Evolutionary conservation across 2,797 vertebrate species (phyloP).

Genomic region (Simalia tracyae): DNA sequence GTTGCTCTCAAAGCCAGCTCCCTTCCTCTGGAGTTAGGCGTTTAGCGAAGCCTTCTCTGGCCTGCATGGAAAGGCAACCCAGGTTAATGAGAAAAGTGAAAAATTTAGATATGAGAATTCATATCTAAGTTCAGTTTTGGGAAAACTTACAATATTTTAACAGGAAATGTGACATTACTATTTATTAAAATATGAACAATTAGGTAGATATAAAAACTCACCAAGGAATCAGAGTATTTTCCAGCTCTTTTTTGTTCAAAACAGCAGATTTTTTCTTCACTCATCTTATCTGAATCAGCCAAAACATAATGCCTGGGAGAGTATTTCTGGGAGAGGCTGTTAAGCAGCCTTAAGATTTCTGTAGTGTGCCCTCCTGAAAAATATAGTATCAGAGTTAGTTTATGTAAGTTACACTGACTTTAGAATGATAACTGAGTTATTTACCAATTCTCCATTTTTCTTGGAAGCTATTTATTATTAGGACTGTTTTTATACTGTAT

Average conservation of each 20-base stretch:
- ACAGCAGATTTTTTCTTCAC: constrained; percentile 84
- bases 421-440: too few species aligned
- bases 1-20: not conserved
- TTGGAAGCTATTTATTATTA: too few species aligned
- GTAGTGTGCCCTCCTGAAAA: constrained; percentile 90
- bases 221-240: constrained; percentile 66
- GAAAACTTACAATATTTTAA: constrained; percentile 1
- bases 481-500: too few species aligned
- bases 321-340: constrained; percentile 79
- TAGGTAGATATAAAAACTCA: constrained; percentile 57
- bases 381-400: constrained; percentile 25
- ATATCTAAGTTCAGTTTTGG: not conserved
- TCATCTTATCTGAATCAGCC: constrained; percentile 90
- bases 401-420: accelerated
- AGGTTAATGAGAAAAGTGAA: not conserved
- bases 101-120: too few species aligned
- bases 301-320: constrained; percentile 87
- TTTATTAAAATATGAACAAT: not conserved
- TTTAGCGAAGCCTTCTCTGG: not conserved
- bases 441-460: too few species aligned
- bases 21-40: not conserved
- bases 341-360: constrained; percentile 88
- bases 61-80: not conserved
- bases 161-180: constrained; percentile 16
- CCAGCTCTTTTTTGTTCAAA: constrained; percentile 77